A percentile compares a stretch with the other conserved stretches of the same genome.
These are phyloP conservation scores for Limnodromus scolopaceus DNA, from an alignment of 2,797 vertebrate genomes.

Conservation along the genomic window DNA sequence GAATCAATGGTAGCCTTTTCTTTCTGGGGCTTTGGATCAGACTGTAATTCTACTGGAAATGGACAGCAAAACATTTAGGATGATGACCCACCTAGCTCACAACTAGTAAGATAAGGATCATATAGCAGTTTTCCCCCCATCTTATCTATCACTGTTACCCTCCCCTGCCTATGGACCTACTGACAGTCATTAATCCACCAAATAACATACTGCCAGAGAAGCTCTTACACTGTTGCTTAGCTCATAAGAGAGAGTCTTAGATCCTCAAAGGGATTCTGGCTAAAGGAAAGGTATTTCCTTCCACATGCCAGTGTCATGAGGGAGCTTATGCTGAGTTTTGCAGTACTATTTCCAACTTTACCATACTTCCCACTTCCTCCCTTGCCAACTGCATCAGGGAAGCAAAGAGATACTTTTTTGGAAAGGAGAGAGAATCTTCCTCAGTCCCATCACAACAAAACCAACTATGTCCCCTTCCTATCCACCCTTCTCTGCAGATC, in stretches of 20 bases:
- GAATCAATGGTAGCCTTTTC: background rate
- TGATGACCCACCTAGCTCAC: background rate
- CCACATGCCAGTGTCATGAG: rapidly evolving
- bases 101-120: background rate
- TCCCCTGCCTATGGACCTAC: background rate
- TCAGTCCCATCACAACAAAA: background rate
- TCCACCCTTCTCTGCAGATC: background rate
- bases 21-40: background rate
- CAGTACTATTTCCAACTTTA: background rate
- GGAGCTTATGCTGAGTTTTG: background rate
- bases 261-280: background rate
- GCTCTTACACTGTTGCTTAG: background rate
- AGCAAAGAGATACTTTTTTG: background rate
- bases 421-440: background rate
- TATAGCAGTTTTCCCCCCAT: background rate
- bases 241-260: background rate
- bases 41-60: background rate
- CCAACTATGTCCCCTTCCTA: background rate
- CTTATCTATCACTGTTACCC: background rate
- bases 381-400: background rate
- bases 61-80: background rate
- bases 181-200: background rate
- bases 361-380: background rate
- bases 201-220: background rate
- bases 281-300: background rate